These are phyloP conservation scores for Diadophis punctatus DNA, from an alignment of 2,113 vertebrate species.

Conservation along the genomic window DNA sequence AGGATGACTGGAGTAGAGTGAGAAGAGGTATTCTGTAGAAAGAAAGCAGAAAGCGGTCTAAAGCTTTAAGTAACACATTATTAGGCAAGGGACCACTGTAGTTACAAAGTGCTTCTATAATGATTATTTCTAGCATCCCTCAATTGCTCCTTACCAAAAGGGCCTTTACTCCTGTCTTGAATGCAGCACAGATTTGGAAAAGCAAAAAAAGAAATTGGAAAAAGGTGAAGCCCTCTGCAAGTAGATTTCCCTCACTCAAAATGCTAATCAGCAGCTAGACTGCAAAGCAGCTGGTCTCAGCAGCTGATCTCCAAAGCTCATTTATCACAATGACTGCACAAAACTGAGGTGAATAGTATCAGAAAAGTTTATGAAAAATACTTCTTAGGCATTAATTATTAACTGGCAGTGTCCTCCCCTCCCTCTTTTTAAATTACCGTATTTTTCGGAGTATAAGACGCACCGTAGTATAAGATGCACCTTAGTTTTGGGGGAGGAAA, in stretches of 20 bases:
- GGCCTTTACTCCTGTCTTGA: background rate
- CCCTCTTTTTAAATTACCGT: background rate
- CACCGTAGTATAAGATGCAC: too few relatives aligned
- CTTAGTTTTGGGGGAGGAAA: too few relatives aligned
- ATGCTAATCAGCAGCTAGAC: background rate
- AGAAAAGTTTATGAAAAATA: background rate
- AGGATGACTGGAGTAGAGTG: constrained; percentile 76
- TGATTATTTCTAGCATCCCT: background rate
- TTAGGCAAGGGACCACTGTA: background rate
- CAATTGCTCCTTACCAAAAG: background rate
- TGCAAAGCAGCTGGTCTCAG: background rate
- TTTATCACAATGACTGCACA: background rate
- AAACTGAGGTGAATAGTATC: background rate
- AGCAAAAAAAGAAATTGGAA: background rate
- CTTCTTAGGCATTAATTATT: background rate
- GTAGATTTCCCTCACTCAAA: background rate
- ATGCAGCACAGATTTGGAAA: background rate
- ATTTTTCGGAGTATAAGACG: too few relatives aligned
- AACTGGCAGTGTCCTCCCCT: background rate
- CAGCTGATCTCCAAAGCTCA: background rate
- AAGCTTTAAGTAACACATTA: background rate
- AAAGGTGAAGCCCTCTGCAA: background rate
- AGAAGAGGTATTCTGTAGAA: constrained; percentile 55
- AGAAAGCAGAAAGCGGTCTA: background rate
- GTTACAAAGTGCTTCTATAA: background rate